phyloP scores from a whole-genome alignment of 1,140 invertebrate genomes.

The Charaxes varanes region DNA sequence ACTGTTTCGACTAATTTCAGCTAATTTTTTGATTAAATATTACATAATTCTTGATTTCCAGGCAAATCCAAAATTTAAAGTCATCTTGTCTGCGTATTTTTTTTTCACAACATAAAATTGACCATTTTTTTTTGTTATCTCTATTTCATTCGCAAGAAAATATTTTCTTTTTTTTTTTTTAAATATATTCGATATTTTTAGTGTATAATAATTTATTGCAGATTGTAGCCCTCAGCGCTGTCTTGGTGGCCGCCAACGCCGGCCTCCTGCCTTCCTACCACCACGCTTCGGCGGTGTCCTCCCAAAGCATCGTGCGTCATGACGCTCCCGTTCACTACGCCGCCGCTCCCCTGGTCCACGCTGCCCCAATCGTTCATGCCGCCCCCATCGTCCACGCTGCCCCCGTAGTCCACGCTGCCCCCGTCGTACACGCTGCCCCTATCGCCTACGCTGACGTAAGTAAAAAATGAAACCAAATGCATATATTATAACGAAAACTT shows the following conservation, averaged over 20 bases:
- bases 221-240: conserved; percentile 56
- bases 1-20: no score
- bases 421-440: conserved; percentile 47
- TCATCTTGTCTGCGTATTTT: no score
- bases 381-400: conserved; percentile 60
- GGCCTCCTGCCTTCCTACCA: conserved; percentile 50
- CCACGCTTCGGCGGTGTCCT: conserved; percentile 60
- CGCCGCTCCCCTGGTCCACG: conserved; percentile 29
- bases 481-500: no score
- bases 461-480: no score
- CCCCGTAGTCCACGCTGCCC: conserved; percentile 56
- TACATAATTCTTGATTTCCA: not conserved
- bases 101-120: no score
- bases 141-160: not conserved
- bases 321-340: conserved; percentile 59
- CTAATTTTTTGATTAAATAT: not conserved
- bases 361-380: conserved; percentile 49
- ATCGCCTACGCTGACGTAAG: conserved; percentile 38
- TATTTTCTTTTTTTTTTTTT: conserved; percentile 14
- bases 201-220: no score
- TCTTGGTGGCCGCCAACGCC: conserved; percentile 62
- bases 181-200: no score
- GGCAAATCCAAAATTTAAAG: not conserved
- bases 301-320: conserved; percentile 67
- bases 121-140: no score